Conservation (phyloP, 1,140 invertebrate species). For the Nebria ingens region DNA sequence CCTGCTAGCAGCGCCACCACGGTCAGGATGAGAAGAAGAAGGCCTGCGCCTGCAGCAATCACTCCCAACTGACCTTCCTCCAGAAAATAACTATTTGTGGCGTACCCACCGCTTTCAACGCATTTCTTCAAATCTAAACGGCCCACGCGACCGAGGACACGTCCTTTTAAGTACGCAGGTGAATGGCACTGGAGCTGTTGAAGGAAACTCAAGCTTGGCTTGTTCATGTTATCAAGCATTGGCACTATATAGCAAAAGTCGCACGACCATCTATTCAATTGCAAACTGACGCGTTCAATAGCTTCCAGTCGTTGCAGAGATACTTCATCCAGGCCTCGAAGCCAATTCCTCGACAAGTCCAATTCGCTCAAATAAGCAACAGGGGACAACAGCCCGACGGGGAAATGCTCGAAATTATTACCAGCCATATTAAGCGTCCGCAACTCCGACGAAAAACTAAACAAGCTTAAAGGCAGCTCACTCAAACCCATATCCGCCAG, state of each 20-base stretch:
- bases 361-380: slow-evolving; percentile 43
- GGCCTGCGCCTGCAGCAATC: slow-evolving; percentile 44
- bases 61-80: slow-evolving; percentile 45
- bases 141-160: slow-evolving; percentile 37
- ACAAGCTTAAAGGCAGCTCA: slow-evolving; percentile 41
- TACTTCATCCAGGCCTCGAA: slow-evolving; percentile 45
- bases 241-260: slow-evolving; percentile 50
- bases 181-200: slow-evolving; percentile 39
- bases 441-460: slow-evolving; percentile 37
- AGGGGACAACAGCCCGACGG: slow-evolving; percentile 42
- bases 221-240: slow-evolving; percentile 43
- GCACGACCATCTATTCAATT: slow-evolving; percentile 56
- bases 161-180: slow-evolving; percentile 39
- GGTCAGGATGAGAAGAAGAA: slow-evolving; percentile 41
- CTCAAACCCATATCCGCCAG: slow-evolving; percentile 47
- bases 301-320: slow-evolving; percentile 43
- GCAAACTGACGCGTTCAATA: slow-evolving; percentile 41
- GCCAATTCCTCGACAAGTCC: slow-evolving; percentile 51
- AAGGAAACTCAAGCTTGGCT: slow-evolving; percentile 36
- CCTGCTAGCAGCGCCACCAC: slow-evolving; percentile 39
- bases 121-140: slow-evolving; percentile 42
- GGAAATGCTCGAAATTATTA: slow-evolving; percentile 45
- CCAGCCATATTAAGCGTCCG: slow-evolving; percentile 44
- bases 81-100: slow-evolving; percentile 31
- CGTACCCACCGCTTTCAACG: slow-evolving; percentile 24